Conservation (phyloP, 2,888 invertebrate genomes). For the Cyclophora punctaria region DNA sequence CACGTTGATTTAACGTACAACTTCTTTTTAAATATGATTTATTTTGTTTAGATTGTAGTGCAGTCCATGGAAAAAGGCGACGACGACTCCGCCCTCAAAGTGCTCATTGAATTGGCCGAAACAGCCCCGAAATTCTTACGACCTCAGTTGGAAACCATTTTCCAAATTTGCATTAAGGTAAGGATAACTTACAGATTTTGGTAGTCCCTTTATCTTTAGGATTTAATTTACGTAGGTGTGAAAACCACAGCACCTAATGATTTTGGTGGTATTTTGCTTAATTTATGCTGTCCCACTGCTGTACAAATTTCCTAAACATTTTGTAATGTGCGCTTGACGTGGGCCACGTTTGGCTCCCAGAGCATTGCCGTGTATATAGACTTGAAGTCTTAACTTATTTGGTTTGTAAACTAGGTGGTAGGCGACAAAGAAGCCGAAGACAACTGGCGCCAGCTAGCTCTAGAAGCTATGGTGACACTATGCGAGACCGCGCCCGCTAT, state of each 20-base stretch:
- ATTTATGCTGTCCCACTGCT: too few species aligned
- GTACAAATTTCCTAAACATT: too few species aligned
- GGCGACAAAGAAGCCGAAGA: constrained; percentile 82
- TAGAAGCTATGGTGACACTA: constrained; percentile 90
- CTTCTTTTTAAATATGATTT: background rate
- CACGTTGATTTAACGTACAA: background rate
- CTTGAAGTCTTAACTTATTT: background rate
- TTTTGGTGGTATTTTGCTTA: too few species aligned
- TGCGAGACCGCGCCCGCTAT: constrained; percentile 97
- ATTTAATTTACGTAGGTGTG: too few species aligned
- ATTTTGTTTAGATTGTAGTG: constrained; percentile 76
- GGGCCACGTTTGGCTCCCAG: too few species aligned
- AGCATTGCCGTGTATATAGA: too few species aligned
- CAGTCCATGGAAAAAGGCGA: constrained; percentile 89
- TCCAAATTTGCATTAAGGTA: constrained; percentile 57
- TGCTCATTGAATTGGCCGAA: constrained; percentile 95
- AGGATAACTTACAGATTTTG: background rate
- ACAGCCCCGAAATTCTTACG: constrained; percentile 93
- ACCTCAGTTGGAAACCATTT: constrained; percentile 88
- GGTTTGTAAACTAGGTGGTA: constrained; percentile 69
- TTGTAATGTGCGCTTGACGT: too few species aligned
- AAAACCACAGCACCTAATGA: too few species aligned
- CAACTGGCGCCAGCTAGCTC: constrained; percentile 90
- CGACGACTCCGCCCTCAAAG: constrained; percentile 93
- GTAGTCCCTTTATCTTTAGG: too few species aligned